phyloP scores from a whole-genome alignment of 92 coral and sea anemone genomes.

The Parazoanthus darwini region DNA sequence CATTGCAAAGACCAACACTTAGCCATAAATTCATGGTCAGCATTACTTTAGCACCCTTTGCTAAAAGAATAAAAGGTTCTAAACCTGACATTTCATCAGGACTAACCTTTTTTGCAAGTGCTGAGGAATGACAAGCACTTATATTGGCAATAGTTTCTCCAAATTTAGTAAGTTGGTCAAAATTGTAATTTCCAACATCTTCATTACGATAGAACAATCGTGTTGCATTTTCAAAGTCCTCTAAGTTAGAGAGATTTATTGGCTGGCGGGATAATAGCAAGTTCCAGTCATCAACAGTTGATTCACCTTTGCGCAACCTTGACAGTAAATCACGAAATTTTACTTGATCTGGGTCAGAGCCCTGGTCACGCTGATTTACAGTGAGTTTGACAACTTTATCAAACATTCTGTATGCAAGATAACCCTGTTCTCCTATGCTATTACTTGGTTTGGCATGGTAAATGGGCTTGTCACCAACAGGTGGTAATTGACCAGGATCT shows the following conservation, averaged over 20 bases:
- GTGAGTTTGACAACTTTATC: slow-evolving; percentile 5
- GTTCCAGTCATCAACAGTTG: slow-evolving; percentile 57
- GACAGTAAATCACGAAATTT: slow-evolving; percentile 53
- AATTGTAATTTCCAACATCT: slow-evolving; percentile 45
- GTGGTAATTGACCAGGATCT: background rate
- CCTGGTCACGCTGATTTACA: slow-evolving; percentile 41
- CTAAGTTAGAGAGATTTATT: slow-evolving; percentile 17
- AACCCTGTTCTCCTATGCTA: slow-evolving; percentile 51
- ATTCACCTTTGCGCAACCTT: slow-evolving; percentile 46
- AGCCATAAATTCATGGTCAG: slow-evolving; percentile 59
- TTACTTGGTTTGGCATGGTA: slow-evolving; percentile 38
- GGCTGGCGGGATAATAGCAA: slow-evolving; percentile 43
- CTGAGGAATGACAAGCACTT: slow-evolving; percentile 29
- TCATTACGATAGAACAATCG: slow-evolving; percentile 53
- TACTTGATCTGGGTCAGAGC: slow-evolving; percentile 51
- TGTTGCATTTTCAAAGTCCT: slow-evolving; percentile 45
- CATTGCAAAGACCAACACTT: slow-evolving; percentile 60
- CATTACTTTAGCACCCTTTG: slow-evolving; percentile 28
- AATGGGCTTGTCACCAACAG: slow-evolving; percentile 24
- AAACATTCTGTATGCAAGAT: slow-evolving; percentile 45
- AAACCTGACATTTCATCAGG: slow-evolving; percentile 28
- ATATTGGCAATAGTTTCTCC: slow-evolving; percentile 47
- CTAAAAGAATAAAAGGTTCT: slow-evolving; percentile 28
- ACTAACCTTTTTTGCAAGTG: slow-evolving; percentile 32
- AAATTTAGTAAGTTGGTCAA: slow-evolving; percentile 48